Conservation (phyloP, 2,113 vertebrate species). For the Caracal caracal region DNA sequence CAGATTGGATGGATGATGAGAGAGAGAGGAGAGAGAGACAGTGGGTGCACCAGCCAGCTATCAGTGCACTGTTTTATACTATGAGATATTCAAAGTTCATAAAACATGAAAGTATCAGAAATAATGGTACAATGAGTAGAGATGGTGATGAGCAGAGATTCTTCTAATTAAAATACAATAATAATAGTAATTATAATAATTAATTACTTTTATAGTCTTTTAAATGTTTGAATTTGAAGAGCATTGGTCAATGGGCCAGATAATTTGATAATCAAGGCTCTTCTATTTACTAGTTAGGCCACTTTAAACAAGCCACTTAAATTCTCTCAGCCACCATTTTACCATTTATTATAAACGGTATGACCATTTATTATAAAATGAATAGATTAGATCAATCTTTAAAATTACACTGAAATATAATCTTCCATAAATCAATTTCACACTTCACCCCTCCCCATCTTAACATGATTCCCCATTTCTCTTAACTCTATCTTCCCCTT, state of each 20-base stretch:
- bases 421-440: background rate
- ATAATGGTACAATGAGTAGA: background rate
- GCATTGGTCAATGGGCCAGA: background rate
- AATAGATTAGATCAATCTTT: background rate
- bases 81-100: background rate
- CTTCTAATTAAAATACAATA: background rate
- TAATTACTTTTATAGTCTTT: background rate
- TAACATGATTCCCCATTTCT: background rate
- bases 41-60: accelerated
- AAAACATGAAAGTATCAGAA: conserved; percentile 37
- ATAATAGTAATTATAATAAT: background rate
- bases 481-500: background rate
- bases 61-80: background rate
- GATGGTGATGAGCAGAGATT: background rate
- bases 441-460: background rate
- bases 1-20: background rate
- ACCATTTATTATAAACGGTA: too few species aligned
- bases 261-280: background rate
- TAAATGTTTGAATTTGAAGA: conserved; percentile 31
- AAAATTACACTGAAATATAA: background rate
- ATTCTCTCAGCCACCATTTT: background rate
- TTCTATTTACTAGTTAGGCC: background rate
- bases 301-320: background rate
- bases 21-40: background rate
- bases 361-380: background rate